A percentile compares a stretch with the other conserved stretches of the same genome.
Conservation (phyloP, 2,113 vertebrate species). For the Marcusenius ussheri region DNA sequence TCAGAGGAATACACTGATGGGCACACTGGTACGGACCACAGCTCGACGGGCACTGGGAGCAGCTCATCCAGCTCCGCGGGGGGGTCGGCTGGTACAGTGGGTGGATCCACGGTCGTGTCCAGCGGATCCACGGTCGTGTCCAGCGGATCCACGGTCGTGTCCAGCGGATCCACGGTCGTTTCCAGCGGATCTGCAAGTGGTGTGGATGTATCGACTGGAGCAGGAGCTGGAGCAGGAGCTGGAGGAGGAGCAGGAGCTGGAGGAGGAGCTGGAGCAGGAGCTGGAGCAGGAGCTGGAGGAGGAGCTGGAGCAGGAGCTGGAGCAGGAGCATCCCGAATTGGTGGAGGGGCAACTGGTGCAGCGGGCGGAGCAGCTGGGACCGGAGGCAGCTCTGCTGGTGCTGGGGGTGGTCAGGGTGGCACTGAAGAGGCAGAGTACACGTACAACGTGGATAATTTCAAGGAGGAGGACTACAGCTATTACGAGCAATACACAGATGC, state of each 20-base stretch:
- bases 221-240: neutral
- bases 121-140: neutral
- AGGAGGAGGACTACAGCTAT: constrained; percentile 57
- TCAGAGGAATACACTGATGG: constrained; percentile 3
- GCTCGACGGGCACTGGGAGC: neutral
- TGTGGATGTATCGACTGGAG: neutral
- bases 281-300: neutral
- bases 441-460: constrained; percentile 49
- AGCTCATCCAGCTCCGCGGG: neutral
- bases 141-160: neutral
- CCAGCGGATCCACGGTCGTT: neutral
- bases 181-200: neutral
- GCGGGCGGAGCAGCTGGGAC: neutral
- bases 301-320: neutral
- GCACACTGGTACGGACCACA: neutral
- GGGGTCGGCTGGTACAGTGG: neutral
- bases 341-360: neutral
- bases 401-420: neutral
- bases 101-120: neutral
- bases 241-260: too few relatives aligned
- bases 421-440: constrained; percentile 41
- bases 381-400: neutral
- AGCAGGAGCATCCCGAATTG: neutral
- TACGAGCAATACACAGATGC: constrained; percentile 38
- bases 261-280: neutral